Evolutionary conservation across 1,140 invertebrate genomes (phyloP).

Genomic region (Sitophilus oryzae): DNA sequence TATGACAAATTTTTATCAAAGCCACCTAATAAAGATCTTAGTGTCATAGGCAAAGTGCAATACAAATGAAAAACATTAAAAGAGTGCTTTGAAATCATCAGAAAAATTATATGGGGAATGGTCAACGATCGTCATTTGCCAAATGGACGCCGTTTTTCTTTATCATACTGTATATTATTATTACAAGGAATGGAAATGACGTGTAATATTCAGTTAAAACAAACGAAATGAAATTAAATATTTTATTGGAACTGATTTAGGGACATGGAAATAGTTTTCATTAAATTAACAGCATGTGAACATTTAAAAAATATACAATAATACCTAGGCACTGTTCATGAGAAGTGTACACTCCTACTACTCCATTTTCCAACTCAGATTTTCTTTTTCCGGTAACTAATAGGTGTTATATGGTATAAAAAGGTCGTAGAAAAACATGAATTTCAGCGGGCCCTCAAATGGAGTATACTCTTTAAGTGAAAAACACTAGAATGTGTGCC

Average conservation of each 20-base stretch:
- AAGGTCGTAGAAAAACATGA: neutral
- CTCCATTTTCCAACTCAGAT: constrained; percentile 1
- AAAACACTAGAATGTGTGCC: constrained; percentile 27
- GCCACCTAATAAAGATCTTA: too few relatives aligned
- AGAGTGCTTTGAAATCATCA: too few relatives aligned
- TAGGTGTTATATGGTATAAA: neutral
- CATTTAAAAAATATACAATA: constrained; percentile 40
- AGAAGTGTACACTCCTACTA: constrained; percentile 20
- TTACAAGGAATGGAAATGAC: too few relatives aligned
- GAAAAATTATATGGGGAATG: too few relatives aligned
- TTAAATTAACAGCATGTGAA: constrained; percentile 36
- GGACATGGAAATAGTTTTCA: constrained; percentile 27
- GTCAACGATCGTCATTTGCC: too few relatives aligned
- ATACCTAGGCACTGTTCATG: constrained; percentile 41
- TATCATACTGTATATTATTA: too few relatives aligned
- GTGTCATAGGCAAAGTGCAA: too few relatives aligned
- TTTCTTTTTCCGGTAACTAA: neutral
- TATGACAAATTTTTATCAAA: too few relatives aligned
- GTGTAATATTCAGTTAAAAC: too few relatives aligned
- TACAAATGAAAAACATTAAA: too few relatives aligned
- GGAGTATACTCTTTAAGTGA: constrained; percentile 17
- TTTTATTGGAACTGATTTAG: constrained; percentile 38
- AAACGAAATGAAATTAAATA: constrained; percentile 8
- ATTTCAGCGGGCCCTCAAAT: neutral
- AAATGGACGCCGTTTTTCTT: too few relatives aligned